These are phyloP conservation scores for Lutjanus argentimaculatus DNA, from an alignment of 2,797 vertebrate species.

Conservation along the genomic window DNA sequence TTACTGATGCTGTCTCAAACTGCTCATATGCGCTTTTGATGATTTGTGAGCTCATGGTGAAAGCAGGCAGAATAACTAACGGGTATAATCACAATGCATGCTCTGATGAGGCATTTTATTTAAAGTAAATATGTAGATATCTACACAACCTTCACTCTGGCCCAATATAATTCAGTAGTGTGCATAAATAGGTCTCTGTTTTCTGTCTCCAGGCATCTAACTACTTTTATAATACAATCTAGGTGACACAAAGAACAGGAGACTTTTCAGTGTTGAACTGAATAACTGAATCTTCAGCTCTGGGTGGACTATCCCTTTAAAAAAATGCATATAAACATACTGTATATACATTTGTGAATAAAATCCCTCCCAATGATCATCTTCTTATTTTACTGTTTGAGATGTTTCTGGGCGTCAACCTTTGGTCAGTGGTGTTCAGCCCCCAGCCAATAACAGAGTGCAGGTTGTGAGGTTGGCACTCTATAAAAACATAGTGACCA, in stretches of 20 bases:
- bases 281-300: too few species aligned
- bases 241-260: background rate
- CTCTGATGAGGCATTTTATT: background rate
- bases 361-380: too few species aligned
- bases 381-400: too few species aligned
- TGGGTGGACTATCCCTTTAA: too few species aligned
- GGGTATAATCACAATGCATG: background rate
- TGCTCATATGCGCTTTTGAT: constrained; percentile 9
- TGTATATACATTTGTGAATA: too few species aligned
- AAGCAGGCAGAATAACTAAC: background rate
- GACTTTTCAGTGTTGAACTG: background rate
- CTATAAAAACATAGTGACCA: too few species aligned
- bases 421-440: too few species aligned
- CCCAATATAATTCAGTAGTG: background rate
- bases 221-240: background rate
- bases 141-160: background rate
- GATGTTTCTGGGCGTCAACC: too few species aligned
- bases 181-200: background rate
- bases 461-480: too few species aligned
- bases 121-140: background rate
- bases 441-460: too few species aligned
- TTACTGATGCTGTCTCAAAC: constrained; percentile 11
- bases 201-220: background rate
- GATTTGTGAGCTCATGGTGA: background rate
- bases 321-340: too few species aligned